Evolutionary conservation across 2,113 vertebrate genomes (phyloP).

Genomic region (Leiothrix lutea): DNA sequence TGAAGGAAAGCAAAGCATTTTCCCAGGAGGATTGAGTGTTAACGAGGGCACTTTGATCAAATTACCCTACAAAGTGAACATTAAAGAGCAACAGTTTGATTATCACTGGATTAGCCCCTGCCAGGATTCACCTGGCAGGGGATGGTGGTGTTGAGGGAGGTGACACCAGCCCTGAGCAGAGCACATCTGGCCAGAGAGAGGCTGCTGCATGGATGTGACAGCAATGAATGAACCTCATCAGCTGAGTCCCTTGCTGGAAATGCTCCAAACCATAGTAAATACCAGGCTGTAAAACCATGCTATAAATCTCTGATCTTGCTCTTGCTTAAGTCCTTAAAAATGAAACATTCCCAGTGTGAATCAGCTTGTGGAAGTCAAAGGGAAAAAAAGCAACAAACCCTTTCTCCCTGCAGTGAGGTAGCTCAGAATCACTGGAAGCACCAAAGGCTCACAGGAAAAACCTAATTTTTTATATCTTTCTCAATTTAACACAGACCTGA

Average conservation of each 20-base stretch:
- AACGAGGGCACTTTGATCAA: neutral
- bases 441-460: neutral
- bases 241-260: neutral
- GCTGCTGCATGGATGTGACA: neutral
- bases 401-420: neutral
- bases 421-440: neutral
- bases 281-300: neutral
- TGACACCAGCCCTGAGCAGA: neutral
- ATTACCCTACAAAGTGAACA: neutral
- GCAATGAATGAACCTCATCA: neutral
- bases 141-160: neutral
- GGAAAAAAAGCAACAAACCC: neutral
- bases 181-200: neutral
- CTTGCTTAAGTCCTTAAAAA: neutral
- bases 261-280: neutral
- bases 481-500: neutral
- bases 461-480: fast-evolving
- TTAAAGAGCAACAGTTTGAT: neutral
- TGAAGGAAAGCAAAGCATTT: neutral
- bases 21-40: neutral
- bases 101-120: neutral
- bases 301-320: neutral
- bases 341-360: neutral
- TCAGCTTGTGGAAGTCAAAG: neutral
- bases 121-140: neutral